Percentiles rank a stretch among this genome's conserved stretches.
Conservation (phyloP, 2,113 vertebrate genomes). For the Clarias magur region DNA sequence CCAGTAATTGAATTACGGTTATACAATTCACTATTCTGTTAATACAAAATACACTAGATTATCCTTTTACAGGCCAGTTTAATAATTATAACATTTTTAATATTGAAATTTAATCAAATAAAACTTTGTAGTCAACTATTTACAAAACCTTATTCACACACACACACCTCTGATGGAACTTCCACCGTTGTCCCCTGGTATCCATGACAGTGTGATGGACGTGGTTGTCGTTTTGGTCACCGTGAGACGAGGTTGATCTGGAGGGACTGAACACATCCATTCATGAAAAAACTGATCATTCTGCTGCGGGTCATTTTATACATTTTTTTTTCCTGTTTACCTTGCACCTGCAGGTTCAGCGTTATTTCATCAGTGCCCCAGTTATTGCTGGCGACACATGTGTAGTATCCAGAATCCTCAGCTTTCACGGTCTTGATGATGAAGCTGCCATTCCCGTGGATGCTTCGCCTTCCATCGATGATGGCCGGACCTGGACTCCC, state of each 20-base stretch:
- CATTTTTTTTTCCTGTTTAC: conserved; percentile 63
- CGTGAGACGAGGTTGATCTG: conserved; percentile 95
- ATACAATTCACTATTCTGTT: background rate
- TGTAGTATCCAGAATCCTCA: conserved; percentile 97
- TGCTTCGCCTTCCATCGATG: conserved; percentile 89
- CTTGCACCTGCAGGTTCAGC: conserved; percentile 96
- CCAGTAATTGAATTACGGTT: background rate
- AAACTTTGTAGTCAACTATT: too few species aligned
- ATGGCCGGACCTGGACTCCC: conserved; percentile 89
- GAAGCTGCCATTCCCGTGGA: conserved; percentile 95
- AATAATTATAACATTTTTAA: background rate
- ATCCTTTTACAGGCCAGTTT: background rate
- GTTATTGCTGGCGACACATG: conserved; percentile 92
- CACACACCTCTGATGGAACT: conserved; percentile 93
- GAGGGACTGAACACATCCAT: conserved; percentile 78
- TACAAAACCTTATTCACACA: background rate
- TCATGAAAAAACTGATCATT: background rate
- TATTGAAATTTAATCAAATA: too few species aligned
- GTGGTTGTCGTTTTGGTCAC: conserved; percentile 97
- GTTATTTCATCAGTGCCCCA: conserved; percentile 95
- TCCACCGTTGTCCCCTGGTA: conserved; percentile 96
- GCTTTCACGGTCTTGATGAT: conserved; percentile 95
- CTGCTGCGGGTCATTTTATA: background rate
- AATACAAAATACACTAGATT: background rate
- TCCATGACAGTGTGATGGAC: conserved; percentile 98